Evolutionary conservation across 2,113 vertebrate species (phyloP).

Genomic region (Thunnus thynnus): DNA sequence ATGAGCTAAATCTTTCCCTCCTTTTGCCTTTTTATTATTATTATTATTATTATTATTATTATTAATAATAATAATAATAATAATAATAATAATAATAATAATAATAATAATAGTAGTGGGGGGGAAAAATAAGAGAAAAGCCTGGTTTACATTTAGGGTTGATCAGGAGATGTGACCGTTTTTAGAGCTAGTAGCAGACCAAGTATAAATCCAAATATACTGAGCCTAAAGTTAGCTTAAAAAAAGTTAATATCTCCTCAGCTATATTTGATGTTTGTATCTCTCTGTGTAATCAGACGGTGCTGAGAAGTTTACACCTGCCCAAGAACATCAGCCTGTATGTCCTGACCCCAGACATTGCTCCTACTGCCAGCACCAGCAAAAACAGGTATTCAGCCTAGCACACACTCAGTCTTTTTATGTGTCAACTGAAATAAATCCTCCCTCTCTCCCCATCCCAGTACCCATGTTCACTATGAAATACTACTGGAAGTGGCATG

Average conservation of each 20-base stretch:
- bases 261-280: conserved; percentile 12
- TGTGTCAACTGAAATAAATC: background rate
- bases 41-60: too few relatives aligned
- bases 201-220: background rate
- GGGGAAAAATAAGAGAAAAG: too few relatives aligned
- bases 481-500: too few relatives aligned
- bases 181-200: background rate
- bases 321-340: conserved; percentile 99
- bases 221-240: background rate
- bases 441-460: background rate
- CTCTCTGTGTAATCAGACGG: conserved; percentile 85
- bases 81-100: too few relatives aligned
- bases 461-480: background rate
- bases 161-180: background rate
- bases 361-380: conserved; percentile 92
- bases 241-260: background rate
- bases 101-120: too few relatives aligned
- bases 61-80: too few relatives aligned
- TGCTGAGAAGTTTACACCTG: conserved; percentile 96
- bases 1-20: background rate
- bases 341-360: conserved; percentile 96
- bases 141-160: too few relatives aligned
- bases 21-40: background rate
- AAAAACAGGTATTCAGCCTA: conserved; percentile 89
- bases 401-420: background rate